phyloP scores from a whole-genome alignment of 1,140 invertebrate species.

The Drosophila ficusphila region DNA sequence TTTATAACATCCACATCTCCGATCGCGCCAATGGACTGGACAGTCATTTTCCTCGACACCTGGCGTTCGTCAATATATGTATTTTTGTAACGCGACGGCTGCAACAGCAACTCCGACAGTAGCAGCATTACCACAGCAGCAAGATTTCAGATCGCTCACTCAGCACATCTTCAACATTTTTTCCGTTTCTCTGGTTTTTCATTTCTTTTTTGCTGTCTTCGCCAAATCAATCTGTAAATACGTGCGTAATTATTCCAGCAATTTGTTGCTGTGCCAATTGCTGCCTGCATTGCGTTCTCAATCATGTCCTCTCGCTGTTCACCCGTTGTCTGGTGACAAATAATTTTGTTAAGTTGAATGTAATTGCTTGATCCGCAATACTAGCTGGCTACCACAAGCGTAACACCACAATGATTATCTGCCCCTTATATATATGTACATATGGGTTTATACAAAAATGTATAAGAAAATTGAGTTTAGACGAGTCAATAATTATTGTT shows the following conservation, averaged over 20 bases:
- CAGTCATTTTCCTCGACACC: constrained; percentile 80
- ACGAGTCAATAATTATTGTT: too few species aligned
- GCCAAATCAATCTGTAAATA: constrained; percentile 78
- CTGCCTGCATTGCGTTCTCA: constrained; percentile 51
- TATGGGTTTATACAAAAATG: too few species aligned
- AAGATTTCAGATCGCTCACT: constrained; percentile 48
- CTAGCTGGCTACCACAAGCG: too few species aligned
- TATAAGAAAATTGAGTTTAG: too few species aligned
- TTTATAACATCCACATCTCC: constrained; percentile 40
- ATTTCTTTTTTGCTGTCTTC: constrained; percentile 31
- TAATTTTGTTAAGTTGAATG: constrained; percentile 67
- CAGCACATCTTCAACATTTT: constrained; percentile 26
- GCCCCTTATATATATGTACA: too few species aligned
- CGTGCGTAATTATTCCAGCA: constrained; percentile 83
- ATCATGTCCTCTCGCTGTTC: not conserved
- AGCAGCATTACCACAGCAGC: constrained; percentile 3
- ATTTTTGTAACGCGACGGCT: constrained; percentile 14
- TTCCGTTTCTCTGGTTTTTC: not conserved
- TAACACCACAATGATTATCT: too few species aligned
- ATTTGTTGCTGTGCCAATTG: constrained; percentile 83
- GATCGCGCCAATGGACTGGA: constrained; percentile 21
- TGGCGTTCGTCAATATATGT: constrained; percentile 79
- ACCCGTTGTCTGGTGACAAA: constrained; percentile 34
- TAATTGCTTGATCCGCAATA: constrained; percentile 66
- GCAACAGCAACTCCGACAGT: constrained; percentile 10